A percentile compares a stretch with the other conserved stretches of the same genome.
Conservation (phyloP, 2,113 vertebrate species). For the Triplophysa siluroides region DNA sequence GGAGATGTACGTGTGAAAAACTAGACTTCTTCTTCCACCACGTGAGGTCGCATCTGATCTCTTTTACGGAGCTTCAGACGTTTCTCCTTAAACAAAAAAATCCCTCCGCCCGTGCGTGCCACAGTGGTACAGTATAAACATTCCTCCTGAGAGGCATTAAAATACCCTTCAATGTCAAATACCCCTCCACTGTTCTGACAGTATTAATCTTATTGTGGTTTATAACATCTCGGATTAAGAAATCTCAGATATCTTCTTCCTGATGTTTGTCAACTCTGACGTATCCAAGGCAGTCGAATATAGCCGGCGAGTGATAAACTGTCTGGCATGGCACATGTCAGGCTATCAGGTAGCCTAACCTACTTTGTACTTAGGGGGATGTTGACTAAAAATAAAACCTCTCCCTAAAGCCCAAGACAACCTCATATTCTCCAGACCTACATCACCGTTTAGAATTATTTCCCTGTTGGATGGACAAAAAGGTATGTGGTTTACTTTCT, state of each 20-base stretch:
- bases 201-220: slow-evolving; percentile 25
- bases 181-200: slow-evolving; percentile 4
- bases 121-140: neutral
- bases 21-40: too few relatives aligned
- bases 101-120: neutral
- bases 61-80: neutral
- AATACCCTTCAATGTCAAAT: slow-evolving; percentile 36
- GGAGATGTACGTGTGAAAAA: too few relatives aligned
- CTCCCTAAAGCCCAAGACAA: slow-evolving; percentile 65
- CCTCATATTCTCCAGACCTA: slow-evolving; percentile 59
- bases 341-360: slow-evolving; percentile 78
- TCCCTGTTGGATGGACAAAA: slow-evolving; percentile 57
- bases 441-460: slow-evolving; percentile 64
- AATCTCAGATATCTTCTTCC: neutral
- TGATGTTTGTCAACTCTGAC: slow-evolving; percentile 54
- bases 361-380: slow-evolving; percentile 71
- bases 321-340: slow-evolving; percentile 66
- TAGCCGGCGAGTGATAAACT: slow-evolving; percentile 65
- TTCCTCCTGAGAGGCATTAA: slow-evolving; percentile 6
- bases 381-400: slow-evolving; percentile 70
- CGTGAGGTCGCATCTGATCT: neutral
- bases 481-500: slow-evolving; percentile 67
- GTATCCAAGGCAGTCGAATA: slow-evolving; percentile 63
- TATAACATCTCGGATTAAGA: slow-evolving; percentile 14
- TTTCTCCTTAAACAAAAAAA: neutral